These are phyloP conservation scores for Sminthurides bifidus DNA, from an alignment of 1,140 invertebrate species.

Conservation along the genomic window DNA sequence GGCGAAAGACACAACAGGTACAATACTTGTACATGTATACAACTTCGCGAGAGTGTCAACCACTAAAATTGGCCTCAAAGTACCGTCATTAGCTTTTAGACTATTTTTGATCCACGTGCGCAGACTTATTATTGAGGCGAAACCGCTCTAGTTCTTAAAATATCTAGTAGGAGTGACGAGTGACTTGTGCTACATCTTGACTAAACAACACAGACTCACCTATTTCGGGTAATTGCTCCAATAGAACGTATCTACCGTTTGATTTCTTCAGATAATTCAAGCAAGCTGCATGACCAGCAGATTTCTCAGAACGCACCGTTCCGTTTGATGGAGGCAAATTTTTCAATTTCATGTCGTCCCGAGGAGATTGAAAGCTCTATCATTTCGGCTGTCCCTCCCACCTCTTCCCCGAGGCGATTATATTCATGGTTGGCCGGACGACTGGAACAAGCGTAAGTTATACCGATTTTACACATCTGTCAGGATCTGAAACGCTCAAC, in stretches of 20 bases:
- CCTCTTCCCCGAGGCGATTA: slow-evolving; percentile 43
- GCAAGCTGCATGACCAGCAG: slow-evolving; percentile 47
- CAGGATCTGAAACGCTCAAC: too few species aligned
- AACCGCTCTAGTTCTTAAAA: too few species aligned
- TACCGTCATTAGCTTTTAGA: too few species aligned
- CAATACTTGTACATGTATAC: too few species aligned
- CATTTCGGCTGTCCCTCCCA: slow-evolving; percentile 43
- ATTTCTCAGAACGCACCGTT: slow-evolving; percentile 38
- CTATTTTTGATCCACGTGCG: too few species aligned
- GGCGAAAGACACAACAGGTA: too few species aligned
- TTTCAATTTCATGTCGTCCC: slow-evolving; percentile 36
- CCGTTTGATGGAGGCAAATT: slow-evolving; percentile 49
- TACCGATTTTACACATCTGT: background rate
- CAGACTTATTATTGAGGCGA: too few species aligned
- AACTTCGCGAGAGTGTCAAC: too few species aligned
- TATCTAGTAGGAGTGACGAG: too few species aligned
- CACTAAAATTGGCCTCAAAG: too few species aligned
- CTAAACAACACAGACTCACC: too few species aligned
- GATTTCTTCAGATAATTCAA: slow-evolving; percentile 49
- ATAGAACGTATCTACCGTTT: slow-evolving; percentile 55
- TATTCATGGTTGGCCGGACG: slow-evolving; percentile 34
- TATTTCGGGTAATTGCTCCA: slow-evolving; percentile 62
- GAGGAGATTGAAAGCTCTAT: slow-evolving; percentile 14
- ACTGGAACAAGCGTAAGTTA: slow-evolving; percentile 32
- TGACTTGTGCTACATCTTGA: too few species aligned